Evolutionary conservation across 1,140 invertebrate species (phyloP), one percentile per base, ranked within the genome.

Genomic region (Dysdera silvatica): DNA sequence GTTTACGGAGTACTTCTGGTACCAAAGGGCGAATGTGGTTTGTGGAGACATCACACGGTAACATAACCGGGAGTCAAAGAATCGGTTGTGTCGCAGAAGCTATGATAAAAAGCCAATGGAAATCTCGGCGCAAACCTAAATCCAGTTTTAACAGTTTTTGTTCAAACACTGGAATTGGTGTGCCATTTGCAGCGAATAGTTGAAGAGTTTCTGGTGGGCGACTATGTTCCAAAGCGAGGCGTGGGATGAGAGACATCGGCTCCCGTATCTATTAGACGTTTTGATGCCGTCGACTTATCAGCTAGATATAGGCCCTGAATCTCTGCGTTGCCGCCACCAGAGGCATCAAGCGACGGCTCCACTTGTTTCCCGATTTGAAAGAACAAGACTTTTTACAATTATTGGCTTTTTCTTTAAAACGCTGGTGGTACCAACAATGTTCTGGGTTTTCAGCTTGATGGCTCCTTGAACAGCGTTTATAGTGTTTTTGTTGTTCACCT

Each of bases 381-480:
- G 31, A 16, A 55, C 66, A 65, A 5, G 61, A 45, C 5, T 8
- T 1, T 32, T n/a, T n/a, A 31, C 66, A 67, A 20, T 66, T 66
- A 16, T 10, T 28, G 4, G 61, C 61, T 14, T 58, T 37, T 24
- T 60, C 31, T 47, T 52, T 31, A 26, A 64, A 67, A 7, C 20
- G 65, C 3, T 23, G 28, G 48, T 67, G 66, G 65, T 67, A 67
- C 45, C 49, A 67, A 40, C 62, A 67, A 2, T 16, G 23, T 14
- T 18, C 12, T 2, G 28, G 3, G n/a, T 24, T 23, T 10, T 48
- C 8, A 48, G 12, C 18, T 16, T 20, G 12, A 23, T 24, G 89
- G 29, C 2, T 23, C 33, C 20, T 32, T 24, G 28, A 4, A 14
- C 10, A 49, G n/a, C 40, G 43, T 2, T 37, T n/a, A n/a, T n/a